Percentiles rank a stretch among this genome's conserved stretches.
Conservation (phyloP, 2,113 vertebrate species). For the Pachycephala philippinensis region DNA sequence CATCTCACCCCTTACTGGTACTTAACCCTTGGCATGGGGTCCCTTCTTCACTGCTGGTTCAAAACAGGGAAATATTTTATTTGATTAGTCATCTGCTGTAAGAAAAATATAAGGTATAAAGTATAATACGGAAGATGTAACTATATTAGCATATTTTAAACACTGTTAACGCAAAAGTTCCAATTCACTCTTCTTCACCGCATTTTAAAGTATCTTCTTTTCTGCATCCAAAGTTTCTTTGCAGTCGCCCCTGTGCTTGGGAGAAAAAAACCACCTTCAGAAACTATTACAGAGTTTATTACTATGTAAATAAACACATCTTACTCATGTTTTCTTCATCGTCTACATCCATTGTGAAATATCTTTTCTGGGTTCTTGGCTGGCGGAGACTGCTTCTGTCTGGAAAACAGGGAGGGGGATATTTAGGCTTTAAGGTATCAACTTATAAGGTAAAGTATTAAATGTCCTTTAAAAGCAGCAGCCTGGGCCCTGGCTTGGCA, state of each 20-base stretch:
- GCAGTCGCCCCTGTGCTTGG: rapidly evolving
- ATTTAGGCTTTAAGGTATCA: not conserved
- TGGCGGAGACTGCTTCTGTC: constrained; percentile 75
- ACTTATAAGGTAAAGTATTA: not conserved
- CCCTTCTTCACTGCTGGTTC: not conserved
- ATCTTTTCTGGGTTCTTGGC: constrained; percentile 77
- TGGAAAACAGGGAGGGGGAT: constrained; percentile 67
- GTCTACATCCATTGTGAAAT: constrained; percentile 86
- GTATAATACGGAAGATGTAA: not conserved
- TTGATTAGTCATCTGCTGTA: not conserved
- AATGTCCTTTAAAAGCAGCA: not conserved
- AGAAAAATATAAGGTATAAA: not conserved
- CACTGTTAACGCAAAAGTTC: not conserved
- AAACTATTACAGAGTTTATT: not conserved
- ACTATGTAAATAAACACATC: constrained; percentile 63
- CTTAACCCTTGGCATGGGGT: not conserved
- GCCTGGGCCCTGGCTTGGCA: not conserved
- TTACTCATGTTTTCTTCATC: constrained; percentile 99
- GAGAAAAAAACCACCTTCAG: not conserved
- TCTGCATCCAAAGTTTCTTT: not conserved
- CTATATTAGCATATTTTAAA: not conserved
- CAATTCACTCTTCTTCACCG: not conserved
- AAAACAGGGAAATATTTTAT: not conserved
- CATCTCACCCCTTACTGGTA: not conserved
- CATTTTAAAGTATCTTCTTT: not conserved